Evolutionary conservation across 2,113 vertebrate genomes (phyloP), one percentile per base, ranked within the genome.

Genomic region (Epinephelus moara): DNA sequence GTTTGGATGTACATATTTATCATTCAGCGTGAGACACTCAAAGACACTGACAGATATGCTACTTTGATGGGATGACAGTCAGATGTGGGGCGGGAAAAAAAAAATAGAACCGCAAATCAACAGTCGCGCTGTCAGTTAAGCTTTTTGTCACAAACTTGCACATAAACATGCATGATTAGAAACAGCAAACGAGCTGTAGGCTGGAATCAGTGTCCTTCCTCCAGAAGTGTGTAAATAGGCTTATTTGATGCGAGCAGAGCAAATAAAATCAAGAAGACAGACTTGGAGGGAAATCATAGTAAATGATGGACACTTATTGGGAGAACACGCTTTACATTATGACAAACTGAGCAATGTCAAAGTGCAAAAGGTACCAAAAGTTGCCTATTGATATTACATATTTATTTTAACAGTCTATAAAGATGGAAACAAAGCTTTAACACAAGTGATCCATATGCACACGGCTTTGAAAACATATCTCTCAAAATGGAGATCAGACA

Each of bases 21-120:
- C 90, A 93, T 92, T 92, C 91, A 90, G 92, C 3, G 84, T 23
- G 84, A 92, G 89, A 87, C 85, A 78, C 81, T 91, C 88, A 91
- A 90, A 93, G 89, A 85, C 78, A 81, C 49, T 21, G 87, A 90
- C 91, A 90, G 88, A 92, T 88, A 90, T 80, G 81, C 55, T 85
- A 75, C 92, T 92, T 93, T 93, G 93, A 94, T 91, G 90, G 87
- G 68, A 70, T 89, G 91, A 91, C 91, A 94, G 87, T 91, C 85
- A 86, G 81, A 89, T 82, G 85, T 17, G 64, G 42, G 42, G 42
- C 8, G 42, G 7, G 52, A 75, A 80, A 85, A 87, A 55, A 75
- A 80, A 85, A 87, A 85, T 53, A 86, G 82, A 87, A 70, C 84
- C 56, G 82, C 83, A 91, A 91, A 92, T 93, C 88, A 92, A 91